These are phyloP conservation scores for Tethya wilhelma DNA, from an alignment of 37 sponge, comb jelly and placozoan genomes.

Conservation along the genomic window DNA sequence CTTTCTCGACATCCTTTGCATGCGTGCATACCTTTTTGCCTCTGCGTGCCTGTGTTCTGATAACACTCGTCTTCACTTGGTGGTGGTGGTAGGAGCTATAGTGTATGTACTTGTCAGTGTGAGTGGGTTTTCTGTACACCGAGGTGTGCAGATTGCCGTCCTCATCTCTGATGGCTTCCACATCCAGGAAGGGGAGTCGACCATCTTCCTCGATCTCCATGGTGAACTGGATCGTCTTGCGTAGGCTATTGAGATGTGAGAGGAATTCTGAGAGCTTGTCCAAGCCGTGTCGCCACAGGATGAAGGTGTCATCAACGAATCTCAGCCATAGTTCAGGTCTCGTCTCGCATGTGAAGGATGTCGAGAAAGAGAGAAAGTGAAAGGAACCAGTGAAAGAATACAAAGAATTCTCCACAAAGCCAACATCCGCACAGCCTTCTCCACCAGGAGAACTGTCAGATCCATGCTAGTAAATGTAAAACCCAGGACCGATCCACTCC, in stretches of 20 bases:
- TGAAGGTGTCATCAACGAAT: conserved; percentile 10
- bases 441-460: too few species aligned
- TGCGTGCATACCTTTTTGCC: background rate
- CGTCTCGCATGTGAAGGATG: background rate
- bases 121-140: too few species aligned
- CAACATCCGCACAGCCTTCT: background rate
- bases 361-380: background rate
- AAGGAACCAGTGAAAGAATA: background rate
- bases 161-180: background rate
- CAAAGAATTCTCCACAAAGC: background rate
- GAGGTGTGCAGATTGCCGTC: background rate
- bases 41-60: background rate
- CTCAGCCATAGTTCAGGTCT: background rate
- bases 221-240: conserved; percentile 3
- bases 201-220: background rate
- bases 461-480: too few species aligned
- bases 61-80: background rate
- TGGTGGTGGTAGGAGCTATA: background rate
- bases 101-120: background rate
- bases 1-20: background rate
- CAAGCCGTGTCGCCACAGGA: conserved; percentile 11
- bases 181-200: conserved; percentile 17
- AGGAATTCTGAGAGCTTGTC: background rate
- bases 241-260: background rate
- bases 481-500: background rate